Evolutionary conservation across 1,140 invertebrate genomes (phyloP).

Genomic region (Tetramorium parvispinum): DNA sequence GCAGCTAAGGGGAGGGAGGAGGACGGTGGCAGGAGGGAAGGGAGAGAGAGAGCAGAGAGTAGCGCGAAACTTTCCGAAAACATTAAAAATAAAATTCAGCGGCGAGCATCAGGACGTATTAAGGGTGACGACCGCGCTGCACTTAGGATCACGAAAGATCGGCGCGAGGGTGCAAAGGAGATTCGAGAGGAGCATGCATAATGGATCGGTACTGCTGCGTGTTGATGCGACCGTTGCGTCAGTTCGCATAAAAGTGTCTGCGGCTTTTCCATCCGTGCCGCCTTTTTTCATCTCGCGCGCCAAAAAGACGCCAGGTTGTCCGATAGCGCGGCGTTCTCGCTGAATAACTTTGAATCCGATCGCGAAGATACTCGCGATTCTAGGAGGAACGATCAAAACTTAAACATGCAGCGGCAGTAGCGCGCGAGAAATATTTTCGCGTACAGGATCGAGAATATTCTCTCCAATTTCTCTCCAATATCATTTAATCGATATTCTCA

Average conservation of each 20-base stretch:
- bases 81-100: conserved; percentile 45
- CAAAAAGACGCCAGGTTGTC: conserved; percentile 61
- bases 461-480: background rate
- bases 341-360: conserved; percentile 71
- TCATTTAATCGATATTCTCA: background rate
- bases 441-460: background rate
- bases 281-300: conserved; percentile 45
- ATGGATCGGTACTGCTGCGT: conserved; percentile 72
- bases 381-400: background rate
- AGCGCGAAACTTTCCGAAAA: background rate
- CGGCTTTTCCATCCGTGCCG: conserved; percentile 50
- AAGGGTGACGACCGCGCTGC: conserved; percentile 42
- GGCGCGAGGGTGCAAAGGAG: conserved; percentile 61
- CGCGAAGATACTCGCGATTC: conserved; percentile 14
- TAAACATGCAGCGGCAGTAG: background rate
- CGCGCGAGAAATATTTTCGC: background rate
- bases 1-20: background rate
- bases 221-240: conserved; percentile 68
- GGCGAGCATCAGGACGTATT: conserved; percentile 51
- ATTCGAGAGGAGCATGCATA: conserved; percentile 71
- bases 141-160: conserved; percentile 45
- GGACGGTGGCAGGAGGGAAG: background rate
- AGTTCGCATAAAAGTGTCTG: conserved; percentile 72
- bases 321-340: conserved; percentile 54
- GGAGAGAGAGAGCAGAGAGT: background rate